Conservation (phyloP, 1,140 invertebrate species). For the Drosophila sulfurigaster region DNA sequence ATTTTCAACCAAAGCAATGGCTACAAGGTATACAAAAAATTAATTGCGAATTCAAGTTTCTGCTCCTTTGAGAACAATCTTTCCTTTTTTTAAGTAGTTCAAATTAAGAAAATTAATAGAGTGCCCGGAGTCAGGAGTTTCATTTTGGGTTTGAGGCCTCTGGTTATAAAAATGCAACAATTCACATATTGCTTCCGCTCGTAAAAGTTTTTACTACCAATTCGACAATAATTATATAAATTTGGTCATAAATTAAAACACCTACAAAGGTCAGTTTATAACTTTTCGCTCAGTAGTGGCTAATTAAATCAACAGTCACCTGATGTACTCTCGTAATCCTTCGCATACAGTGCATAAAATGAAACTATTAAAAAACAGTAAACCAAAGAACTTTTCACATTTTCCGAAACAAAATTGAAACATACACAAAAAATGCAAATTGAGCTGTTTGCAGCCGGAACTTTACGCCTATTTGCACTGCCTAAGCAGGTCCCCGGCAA, state of each 20-base stretch:
- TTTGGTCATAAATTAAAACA: conserved; percentile 59
- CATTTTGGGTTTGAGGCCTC: not conserved
- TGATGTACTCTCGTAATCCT: conserved; percentile 11
- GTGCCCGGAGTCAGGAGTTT: not conserved
- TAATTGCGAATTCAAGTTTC: not conserved
- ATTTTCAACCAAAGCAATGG: too few relatives aligned
- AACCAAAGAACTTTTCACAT: conserved; percentile 34
- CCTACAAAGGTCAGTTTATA: conserved; percentile 42
- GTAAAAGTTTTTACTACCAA: conserved; percentile 61
- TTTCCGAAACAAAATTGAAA: conserved; percentile 55
- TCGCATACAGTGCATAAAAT: conserved; percentile 6
- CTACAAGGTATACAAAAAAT: not conserved
- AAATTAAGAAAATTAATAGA: not conserved
- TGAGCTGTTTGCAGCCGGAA: conserved; percentile 60
- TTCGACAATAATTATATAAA: conserved; percentile 55
- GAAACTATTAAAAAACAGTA: conserved; percentile 71
- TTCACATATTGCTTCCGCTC: conserved; percentile 48
- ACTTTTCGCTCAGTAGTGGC: conserved; percentile 31
- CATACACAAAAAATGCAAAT: conserved; percentile 71
- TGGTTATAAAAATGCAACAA: conserved; percentile 33
- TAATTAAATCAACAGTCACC: conserved; percentile 65
- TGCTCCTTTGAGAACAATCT: not conserved
- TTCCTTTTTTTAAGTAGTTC: not conserved
- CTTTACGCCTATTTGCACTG: conserved; percentile 74
- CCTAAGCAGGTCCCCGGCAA: conserved; percentile 42